These are phyloP conservation scores for Callocephalon fimbriatum DNA, from an alignment of 2,113 vertebrate genomes.

Conservation along the genomic window DNA sequence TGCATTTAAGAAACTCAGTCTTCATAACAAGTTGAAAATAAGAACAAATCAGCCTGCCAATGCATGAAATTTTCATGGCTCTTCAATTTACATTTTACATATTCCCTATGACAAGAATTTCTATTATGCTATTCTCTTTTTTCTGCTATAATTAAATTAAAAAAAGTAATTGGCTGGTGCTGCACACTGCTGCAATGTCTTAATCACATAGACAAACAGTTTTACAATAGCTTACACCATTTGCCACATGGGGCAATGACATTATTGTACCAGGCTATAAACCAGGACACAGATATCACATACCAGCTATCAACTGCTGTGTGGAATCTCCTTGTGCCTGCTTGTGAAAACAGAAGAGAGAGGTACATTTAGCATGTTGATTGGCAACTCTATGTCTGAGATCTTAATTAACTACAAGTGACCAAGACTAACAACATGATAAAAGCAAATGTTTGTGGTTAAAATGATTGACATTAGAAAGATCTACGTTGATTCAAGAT, in stretches of 20 bases:
- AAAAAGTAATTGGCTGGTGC: conserved; percentile 87
- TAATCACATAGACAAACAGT: conserved; percentile 89
- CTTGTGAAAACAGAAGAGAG: conserved; percentile 63
- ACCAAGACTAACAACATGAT: conserved; percentile 39
- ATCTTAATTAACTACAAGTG: conserved; percentile 71
- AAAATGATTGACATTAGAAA: conserved; percentile 31
- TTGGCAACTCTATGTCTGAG: conserved; percentile 64
- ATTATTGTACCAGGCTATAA: conserved; percentile 83
- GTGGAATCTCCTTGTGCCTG: conserved; percentile 65
- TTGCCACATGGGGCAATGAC: conserved; percentile 85
- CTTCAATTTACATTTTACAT: conserved; percentile 86
- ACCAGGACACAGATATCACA: conserved; percentile 78
- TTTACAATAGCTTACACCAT: conserved; percentile 86
- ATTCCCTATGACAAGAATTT: conserved; percentile 86
- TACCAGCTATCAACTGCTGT: conserved; percentile 68
- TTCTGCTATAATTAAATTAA: conserved; percentile 86
- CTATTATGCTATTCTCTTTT: conserved; percentile 85
- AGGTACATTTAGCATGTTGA: conserved; percentile 62
- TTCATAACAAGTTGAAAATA: conserved; percentile 84
- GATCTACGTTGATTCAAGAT: background rate
- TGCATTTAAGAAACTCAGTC: conserved; percentile 77
- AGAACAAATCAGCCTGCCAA: conserved; percentile 84
- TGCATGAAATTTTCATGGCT: conserved; percentile 86
- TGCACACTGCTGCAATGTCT: conserved; percentile 84
- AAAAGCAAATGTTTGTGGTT: conserved; percentile 20